phyloP scores from a whole-genome alignment of 2,888 invertebrate species.

The Aelia acuminata region DNA sequence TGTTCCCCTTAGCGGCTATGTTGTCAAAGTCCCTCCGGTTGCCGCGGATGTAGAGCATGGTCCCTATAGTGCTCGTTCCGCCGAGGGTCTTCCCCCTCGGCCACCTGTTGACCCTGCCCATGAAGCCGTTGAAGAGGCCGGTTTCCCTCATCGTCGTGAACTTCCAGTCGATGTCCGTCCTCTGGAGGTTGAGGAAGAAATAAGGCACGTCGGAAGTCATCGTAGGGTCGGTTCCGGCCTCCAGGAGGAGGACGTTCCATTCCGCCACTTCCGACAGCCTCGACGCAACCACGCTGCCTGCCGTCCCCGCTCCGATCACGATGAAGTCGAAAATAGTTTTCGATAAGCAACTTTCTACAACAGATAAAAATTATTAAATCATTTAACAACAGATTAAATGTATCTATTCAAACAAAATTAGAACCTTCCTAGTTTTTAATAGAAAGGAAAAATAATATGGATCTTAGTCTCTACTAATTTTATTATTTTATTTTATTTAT shows the following conservation, averaged over 20 bases:
- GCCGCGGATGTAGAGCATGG: constrained; percentile 77
- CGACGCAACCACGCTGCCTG: constrained; percentile 73
- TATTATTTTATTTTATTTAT: too few relatives aligned
- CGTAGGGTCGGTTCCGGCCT: constrained; percentile 73
- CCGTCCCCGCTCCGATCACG: constrained; percentile 70
- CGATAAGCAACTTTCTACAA: constrained; percentile 67
- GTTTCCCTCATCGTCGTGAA: constrained; percentile 72
- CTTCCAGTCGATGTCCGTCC: constrained; percentile 70
- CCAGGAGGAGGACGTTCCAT: constrained; percentile 72
- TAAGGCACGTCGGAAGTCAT: constrained; percentile 71
- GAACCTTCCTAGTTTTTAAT: too few relatives aligned
- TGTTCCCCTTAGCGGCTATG: constrained; percentile 76
- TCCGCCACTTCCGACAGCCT: constrained; percentile 70
- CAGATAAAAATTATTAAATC: neutral
- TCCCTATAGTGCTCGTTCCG: constrained; percentile 77
- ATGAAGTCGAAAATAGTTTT: constrained; percentile 68
- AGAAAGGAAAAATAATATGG: too few relatives aligned
- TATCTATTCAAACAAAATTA: too few relatives aligned
- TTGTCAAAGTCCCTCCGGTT: constrained; percentile 76
- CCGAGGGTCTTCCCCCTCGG: constrained; percentile 78
- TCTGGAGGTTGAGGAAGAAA: constrained; percentile 65
- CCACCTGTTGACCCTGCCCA: constrained; percentile 71
- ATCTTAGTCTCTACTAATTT: too few relatives aligned
- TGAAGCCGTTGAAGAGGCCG: constrained; percentile 69
- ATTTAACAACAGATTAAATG: neutral